phyloP scores from a whole-genome alignment of 1,140 invertebrate genomes.

The Mylabris phalerata region DNA sequence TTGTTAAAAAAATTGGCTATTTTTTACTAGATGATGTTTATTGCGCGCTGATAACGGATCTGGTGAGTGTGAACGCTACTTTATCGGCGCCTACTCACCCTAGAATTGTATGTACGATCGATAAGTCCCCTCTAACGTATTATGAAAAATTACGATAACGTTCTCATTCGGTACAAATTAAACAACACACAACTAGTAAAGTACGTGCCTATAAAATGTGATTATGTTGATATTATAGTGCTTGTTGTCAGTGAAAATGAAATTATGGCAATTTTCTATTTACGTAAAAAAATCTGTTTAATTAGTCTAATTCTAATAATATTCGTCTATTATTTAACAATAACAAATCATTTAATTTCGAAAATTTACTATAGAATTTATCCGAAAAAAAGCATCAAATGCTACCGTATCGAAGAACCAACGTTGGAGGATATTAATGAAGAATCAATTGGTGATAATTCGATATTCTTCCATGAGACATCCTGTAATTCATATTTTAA shows the following conservation, averaged over 20 bases:
- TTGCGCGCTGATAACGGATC: too few relatives aligned
- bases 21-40: too few relatives aligned
- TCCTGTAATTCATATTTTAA: conserved; percentile 41
- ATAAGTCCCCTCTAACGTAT: conserved; percentile 1
- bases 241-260: too few relatives aligned
- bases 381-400: conserved; percentile 5
- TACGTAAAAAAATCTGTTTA: neutral
- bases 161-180: neutral
- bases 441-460: conserved; percentile 21
- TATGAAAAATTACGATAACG: too few relatives aligned
- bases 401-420: conserved; percentile 1
- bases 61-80: too few relatives aligned
- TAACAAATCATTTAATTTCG: neutral
- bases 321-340: conserved; percentile 1
- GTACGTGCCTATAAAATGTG: too few relatives aligned
- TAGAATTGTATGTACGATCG: too few relatives aligned
- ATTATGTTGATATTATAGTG: too few relatives aligned
- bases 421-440: conserved; percentile 1
- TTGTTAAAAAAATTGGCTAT: too few relatives aligned
- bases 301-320: neutral
- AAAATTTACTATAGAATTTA: conserved; percentile 1
- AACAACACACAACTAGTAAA: neutral
- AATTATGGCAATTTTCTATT: conserved; percentile 5
- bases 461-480: conserved; percentile 41
- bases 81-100: too few relatives aligned